Conservation (phyloP, 2,113 vertebrate species). For the Mesocricetus auratus region DNA sequence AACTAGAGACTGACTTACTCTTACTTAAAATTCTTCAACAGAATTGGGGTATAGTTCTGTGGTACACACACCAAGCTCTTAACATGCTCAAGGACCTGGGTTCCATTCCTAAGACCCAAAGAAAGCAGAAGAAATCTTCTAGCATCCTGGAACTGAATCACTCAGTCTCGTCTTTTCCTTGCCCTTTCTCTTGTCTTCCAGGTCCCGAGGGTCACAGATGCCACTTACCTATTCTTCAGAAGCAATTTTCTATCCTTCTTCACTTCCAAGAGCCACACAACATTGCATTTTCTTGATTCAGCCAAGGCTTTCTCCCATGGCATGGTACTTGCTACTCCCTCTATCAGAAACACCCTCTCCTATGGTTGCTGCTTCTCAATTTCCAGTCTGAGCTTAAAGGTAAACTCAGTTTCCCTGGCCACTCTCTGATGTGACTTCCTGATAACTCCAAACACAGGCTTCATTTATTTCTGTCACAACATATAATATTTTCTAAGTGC, state of each 20-base stretch:
- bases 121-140: background rate
- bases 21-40: background rate
- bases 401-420: background rate
- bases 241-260: background rate
- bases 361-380: slow-evolving; percentile 29
- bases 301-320: background rate
- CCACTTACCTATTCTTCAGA: background rate
- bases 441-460: background rate
- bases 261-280: background rate
- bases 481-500: slow-evolving; percentile 1
- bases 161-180: background rate
- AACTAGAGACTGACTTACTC: background rate
- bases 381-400: slow-evolving; percentile 29
- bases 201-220: background rate
- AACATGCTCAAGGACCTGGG: background rate
- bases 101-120: background rate
- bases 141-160: background rate
- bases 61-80: background rate
- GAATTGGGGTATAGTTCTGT: background rate
- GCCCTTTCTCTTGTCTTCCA: slow-evolving; percentile 8
- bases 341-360: background rate
- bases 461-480: slow-evolving; percentile 35
- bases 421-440: background rate
- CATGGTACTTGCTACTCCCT: background rate
- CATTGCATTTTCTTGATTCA: background rate